These are phyloP conservation scores for Mergus octosetaceus DNA, from an alignment of 2,797 vertebrate genomes.

Conservation along the genomic window DNA sequence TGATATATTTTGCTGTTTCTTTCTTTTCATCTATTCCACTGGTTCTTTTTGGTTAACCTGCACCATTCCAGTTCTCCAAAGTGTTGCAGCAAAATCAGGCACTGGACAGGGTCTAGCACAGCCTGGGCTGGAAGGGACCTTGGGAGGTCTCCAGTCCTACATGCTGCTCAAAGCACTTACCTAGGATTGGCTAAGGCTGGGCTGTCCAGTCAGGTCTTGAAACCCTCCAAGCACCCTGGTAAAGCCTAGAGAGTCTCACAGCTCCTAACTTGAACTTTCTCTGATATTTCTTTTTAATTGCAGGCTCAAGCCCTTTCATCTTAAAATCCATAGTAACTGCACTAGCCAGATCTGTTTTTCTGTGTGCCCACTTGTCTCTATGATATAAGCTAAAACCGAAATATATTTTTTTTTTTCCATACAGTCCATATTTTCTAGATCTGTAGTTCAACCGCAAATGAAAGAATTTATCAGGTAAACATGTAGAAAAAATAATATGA, in stretches of 20 bases:
- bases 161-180: not conserved
- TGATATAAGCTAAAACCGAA: not conserved
- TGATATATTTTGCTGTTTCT: not conserved
- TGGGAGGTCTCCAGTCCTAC: not conserved
- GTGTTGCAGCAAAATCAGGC: not conserved
- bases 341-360: not conserved
- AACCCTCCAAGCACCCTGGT: not conserved
- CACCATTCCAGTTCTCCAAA: not conserved
- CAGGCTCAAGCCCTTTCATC: not conserved
- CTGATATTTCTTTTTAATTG: not conserved
- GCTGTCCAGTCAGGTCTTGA: not conserved
- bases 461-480: not conserved
- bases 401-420: not conserved
- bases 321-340: not conserved
- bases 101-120: not conserved
- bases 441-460: not conserved
- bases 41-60: not conserved
- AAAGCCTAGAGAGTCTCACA: not conserved
- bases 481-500: not conserved
- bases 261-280: not conserved
- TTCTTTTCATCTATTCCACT: rapidly evolving
- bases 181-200: not conserved
- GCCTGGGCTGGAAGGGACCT: not conserved
- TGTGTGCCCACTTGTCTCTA: not conserved
- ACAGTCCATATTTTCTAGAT: not conserved